Base-by-base conservation (phyloP, 30 jellyfish, hydroid and myxozoan species). In the Hydra vulgaris region DNA sequence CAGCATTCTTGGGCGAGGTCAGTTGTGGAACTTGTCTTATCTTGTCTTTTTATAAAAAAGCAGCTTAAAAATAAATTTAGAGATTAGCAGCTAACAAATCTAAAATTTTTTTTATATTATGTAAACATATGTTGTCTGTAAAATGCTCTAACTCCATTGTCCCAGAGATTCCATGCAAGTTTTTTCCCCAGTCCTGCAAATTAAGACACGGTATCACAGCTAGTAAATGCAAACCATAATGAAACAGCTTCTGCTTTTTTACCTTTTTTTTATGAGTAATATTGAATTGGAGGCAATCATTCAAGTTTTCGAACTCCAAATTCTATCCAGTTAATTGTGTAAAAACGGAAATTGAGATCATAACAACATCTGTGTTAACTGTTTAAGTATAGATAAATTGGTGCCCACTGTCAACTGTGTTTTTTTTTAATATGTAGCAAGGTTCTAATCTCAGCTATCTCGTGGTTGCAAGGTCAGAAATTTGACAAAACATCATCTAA, bases 381-480 rank as follows among this genome's bases (percentile, higher is more conserved):
- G 82, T 74, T 16, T 53, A 74, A 74, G 19, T 74, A 74, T 74
- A 20, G 19, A 74, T 19, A 74, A 20, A 20, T 74, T 53, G 15
- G 82, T 74, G 74, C 54, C 82, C 70, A 15, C 15, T 53, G 54
- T 74, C 82, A 20, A 53, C 75, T 7, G 82, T 74, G 19, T 74
- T 26, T 74, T 20, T n/a, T n/a, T n/a, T n/a, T n/a, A n/a, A 53
- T 19, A 23, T 74, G 75, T 20, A 74, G 74, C 79, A 27, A 26
- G 12, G n/a, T 77, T 17, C 84, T 79, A 52, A 80, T 77, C 26
- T 77, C 84, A 23, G 84, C 84, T 52, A 27, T 80, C 66, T 77
- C 84, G 54, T 77, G 83, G 71, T 77, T 77, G 16, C 76, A 77
- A 27, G 82, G 84, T 18, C 15, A 77, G 71, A 77, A 77, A 77